Evolutionary conservation across 1,140 invertebrate genomes (phyloP), one percentile per base, ranked within the genome.

Genomic region (Papilio glaucus): DNA sequence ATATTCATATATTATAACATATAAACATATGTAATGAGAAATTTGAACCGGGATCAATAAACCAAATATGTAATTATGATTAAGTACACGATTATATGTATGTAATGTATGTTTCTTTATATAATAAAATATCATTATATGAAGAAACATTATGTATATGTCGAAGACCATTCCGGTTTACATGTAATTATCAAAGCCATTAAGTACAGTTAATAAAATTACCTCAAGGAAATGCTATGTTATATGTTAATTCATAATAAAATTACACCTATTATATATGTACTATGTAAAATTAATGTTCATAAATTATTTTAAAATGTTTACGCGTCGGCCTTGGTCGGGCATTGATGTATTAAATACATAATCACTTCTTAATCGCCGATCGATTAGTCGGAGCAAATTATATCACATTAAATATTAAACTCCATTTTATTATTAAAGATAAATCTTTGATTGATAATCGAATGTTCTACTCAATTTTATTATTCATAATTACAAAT

Each of bases 171-270:
- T 41, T 63, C 72, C 74, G 73, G 72, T 81, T 73, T 67, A 67
- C 49, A 33, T 67, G 63, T 82, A 80, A 78, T 80, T 82, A 82
- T 77, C 73, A 65, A 42, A 77, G 74, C 72, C 73, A 83, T 83
- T 83, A 81, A 83, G 76, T 74, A 78, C 69, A 78, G 71, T 81
- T 81, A 77, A 83, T 81, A 73, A 81, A 81, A 81, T 85, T 82
- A 85, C 63, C 76, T 79, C 72, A 80, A 85, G 85, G 83, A 86
- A 86, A 87, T 78, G 69, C 76, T 79, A 77, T 77, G 65, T 77
- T 83, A 83, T 74, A 57, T 61, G 65, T 77, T 83, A 83, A 83
- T 80, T 85, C 73, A 72, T 80, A 71, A 77, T 77, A 72, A 70
- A 82, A 81, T 80, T 82, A 78, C 72, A 63, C 18, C n/a, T 29